Base-by-base conservation (phyloP, 2,113 vertebrate genomes). In the Lanius collurio region DNA sequence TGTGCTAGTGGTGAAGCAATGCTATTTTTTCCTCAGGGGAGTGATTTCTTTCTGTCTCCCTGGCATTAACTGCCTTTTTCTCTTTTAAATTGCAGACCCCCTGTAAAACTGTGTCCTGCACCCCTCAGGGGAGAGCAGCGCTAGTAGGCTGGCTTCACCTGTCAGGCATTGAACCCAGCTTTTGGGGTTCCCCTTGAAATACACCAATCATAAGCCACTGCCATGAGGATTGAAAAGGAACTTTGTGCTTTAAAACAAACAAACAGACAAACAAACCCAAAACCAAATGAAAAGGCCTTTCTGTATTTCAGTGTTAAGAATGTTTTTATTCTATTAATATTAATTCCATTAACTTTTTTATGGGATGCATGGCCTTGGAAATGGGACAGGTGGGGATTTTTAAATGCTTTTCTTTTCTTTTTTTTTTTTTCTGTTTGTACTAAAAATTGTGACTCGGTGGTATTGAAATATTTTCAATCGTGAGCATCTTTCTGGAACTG, bases 31-130 rank as follows among this genome's bases (percentile, higher is more conserved):
- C 24, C 20, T 8, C 0, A 0, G 28, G 44, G 14, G 6, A 4
- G 3, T 17, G 37, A 41, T 53, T 78, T 83, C 17, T 68, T 9
- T 46, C 24, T 50, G 63, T 15, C 47, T n/a, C 35, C 7, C 6
- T 23, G 2, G 37, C 52, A 95, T 96, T 98, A 97, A 97, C n/a
- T 33, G 44, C 78, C 76, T 97, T 55, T 98, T 97, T 98, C 95
- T 98, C 96, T 99, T 98, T 99, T 99, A 98, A 99, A 99, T 98
- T 98, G 96, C 98, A 99, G 98, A 98, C 96, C 98, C 98, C 97
- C 98, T 98, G 98, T 99, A 98, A 99, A 99, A 98, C 97, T 98
- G 97, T 98, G 98, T 81, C 97, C 98, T 83, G 97, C 98, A 98
- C 98, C 98, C 98, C 87, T 98, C 98, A 98, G 99, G 98, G 98